Evolutionary conservation across 2,888 invertebrate species (phyloP).

Genomic region (Endotricha flammealis): DNA sequence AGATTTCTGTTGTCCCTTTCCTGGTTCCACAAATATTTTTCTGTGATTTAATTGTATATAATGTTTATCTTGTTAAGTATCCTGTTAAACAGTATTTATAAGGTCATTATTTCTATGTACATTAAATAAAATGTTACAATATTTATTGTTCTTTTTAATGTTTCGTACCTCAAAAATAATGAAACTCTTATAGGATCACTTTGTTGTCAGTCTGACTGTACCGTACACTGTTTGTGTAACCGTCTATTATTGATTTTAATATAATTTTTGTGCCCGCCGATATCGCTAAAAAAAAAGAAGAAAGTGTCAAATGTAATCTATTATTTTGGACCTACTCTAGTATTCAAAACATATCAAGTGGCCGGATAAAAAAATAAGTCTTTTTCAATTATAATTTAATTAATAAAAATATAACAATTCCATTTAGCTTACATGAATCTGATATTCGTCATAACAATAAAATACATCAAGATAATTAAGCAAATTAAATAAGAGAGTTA

Average conservation of each 20-base stretch:
- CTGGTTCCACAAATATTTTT: slow-evolving; percentile 18
- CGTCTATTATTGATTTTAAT: too few relatives aligned
- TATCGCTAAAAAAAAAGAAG: too few relatives aligned
- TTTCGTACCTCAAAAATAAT: too few relatives aligned
- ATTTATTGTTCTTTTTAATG: too few relatives aligned
- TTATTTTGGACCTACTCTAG: too few relatives aligned
- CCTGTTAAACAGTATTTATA: slow-evolving; percentile 17
- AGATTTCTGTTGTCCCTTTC: neutral
- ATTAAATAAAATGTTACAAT: slow-evolving; percentile 39
- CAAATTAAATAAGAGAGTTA: slow-evolving; percentile 3
- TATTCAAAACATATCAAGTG: too few relatives aligned
- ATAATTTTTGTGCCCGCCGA: too few relatives aligned
- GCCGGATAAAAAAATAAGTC: too few relatives aligned
- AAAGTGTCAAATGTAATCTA: too few relatives aligned
- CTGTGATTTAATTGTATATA: slow-evolving; percentile 63
- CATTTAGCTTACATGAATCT: slow-evolving; percentile 49
- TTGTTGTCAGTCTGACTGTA: too few relatives aligned
- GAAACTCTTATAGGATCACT: too few relatives aligned
- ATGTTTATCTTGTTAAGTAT: slow-evolving; percentile 11
- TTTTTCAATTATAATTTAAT: slow-evolving; percentile 51
- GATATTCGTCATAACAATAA: slow-evolving; percentile 35
- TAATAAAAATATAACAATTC: slow-evolving; percentile 67
- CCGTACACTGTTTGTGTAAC: too few relatives aligned
- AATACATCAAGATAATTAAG: slow-evolving; percentile 16
- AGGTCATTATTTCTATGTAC: slow-evolving; percentile 6